phyloP scores from a whole-genome alignment of 2,888 invertebrate species.

The Pterobdella sp. region DNA sequence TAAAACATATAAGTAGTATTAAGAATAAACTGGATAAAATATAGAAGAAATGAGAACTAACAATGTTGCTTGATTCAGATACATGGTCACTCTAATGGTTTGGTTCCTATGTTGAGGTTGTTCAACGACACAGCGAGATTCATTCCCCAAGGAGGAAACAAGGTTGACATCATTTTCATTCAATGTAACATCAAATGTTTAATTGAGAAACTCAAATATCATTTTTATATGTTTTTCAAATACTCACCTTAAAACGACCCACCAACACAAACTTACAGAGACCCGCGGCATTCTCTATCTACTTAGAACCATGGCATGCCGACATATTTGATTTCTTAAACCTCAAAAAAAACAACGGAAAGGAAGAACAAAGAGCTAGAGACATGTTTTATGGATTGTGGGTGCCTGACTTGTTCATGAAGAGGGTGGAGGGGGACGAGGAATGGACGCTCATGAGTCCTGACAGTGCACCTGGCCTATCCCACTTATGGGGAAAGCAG shows the following conservation, averaged over 20 bases:
- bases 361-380: slow-evolving; percentile 84
- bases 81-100: slow-evolving; percentile 84
- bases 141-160: slow-evolving; percentile 93
- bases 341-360: slow-evolving; percentile 79
- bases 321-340: slow-evolving; percentile 91
- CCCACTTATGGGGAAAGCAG: slow-evolving; percentile 87
- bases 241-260: neutral
- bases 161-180: too few relatives aligned
- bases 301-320: slow-evolving; percentile 97
- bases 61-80: slow-evolving; percentile 54
- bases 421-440: slow-evolving; percentile 67
- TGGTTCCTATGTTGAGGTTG: slow-evolving; percentile 84
- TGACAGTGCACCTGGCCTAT: slow-evolving; percentile 76
- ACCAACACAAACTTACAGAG: slow-evolving; percentile 53
- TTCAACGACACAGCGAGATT: slow-evolving; percentile 89
- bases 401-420: slow-evolving; percentile 98
- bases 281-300: slow-evolving; percentile 96
- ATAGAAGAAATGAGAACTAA: neutral
- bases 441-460: slow-evolving; percentile 97
- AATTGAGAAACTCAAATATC: neutral
- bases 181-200: neutral
- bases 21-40: too few relatives aligned
- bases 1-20: neutral
- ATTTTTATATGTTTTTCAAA: neutral
- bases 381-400: slow-evolving; percentile 94